Evolutionary conservation across 2,888 invertebrate genomes (phyloP).

Genomic region (Harpalus rufipes): DNA sequence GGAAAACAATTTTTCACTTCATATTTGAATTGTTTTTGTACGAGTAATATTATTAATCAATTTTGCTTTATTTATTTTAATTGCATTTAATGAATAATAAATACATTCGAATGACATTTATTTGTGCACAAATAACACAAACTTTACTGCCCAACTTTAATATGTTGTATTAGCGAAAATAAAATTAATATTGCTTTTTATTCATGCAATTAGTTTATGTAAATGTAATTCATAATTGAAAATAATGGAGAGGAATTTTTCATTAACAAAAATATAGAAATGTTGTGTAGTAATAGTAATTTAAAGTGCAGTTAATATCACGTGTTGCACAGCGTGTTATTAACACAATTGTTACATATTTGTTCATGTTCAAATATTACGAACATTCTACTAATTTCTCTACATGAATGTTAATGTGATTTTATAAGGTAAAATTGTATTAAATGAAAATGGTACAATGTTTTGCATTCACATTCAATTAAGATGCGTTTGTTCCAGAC

Average conservation of each 20-base stretch:
- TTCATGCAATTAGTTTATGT: neutral
- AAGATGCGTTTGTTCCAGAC: neutral
- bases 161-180: neutral
- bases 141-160: neutral
- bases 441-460: neutral
- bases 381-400: neutral
- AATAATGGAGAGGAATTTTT: neutral
- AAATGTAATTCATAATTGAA: neutral
- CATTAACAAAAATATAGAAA: neutral
- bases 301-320: neutral
- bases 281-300: too few relatives aligned
- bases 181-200: neutral
- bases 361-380: slow-evolving; percentile 3
- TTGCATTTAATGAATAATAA: neutral
- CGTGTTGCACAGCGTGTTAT: neutral
- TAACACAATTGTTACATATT: slow-evolving; percentile 3
- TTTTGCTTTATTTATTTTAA: neutral
- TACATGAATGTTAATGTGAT: slow-evolving; percentile 3
- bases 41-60: too few relatives aligned
- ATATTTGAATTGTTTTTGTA: neutral
- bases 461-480: neutral
- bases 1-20: neutral
- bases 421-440: neutral
- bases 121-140: neutral
- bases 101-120: neutral